Evolutionary conservation across 2,797 vertebrate genomes (phyloP), one percentile per base, ranked within the genome.

Genomic region (Sebastolobus altivelis): DNA sequence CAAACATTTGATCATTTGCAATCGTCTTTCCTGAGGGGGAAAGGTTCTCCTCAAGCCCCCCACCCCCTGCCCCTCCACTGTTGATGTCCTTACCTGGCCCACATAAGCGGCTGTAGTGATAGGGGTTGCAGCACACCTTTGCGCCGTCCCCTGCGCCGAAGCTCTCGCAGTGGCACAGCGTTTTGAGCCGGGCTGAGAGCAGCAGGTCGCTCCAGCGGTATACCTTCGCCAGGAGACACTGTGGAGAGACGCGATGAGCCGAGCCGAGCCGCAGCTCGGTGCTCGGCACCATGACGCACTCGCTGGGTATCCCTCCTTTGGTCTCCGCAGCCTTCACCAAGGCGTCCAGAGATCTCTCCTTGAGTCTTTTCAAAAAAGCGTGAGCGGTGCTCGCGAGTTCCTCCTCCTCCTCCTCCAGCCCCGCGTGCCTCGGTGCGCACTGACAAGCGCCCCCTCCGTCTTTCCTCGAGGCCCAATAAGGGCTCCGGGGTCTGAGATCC

Each of bases 201-300:
- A 96, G 96, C 92, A 99, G 95, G 91, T 99, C 98, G 63, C 97
- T 96, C 98, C 98, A 99, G 89, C 98, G 97, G 92, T 97, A 99
- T 77, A 99, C 95, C 76, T 94, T 96, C 69, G 97, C 97, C 87
- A 99, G 92, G 81, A 99, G 95, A 73, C 96, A 94, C 86, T 97
- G 97, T 14, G 98, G 96, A 66, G 98, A 94, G 27, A 96, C 90
- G 37, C 89, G 92, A 71, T 95, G 96, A 25, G 96, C 96, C 18
- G 46, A 52, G 7, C 95, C 95, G 67, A 97, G 82, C 69, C 95
- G 94, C 89, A 97, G 84, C 85, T 98, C 97, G 10, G 94, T 92
- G 61, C 89, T 89, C 55, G 94, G 92, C 77, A 95, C 95, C 90
- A 95, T 85, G 63, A 97, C 96, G 89, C 98, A 99, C 88, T 95